Evolutionary conservation across 2,113 vertebrate genomes (phyloP).

Genomic region (Delphinapterus leucas): DNA sequence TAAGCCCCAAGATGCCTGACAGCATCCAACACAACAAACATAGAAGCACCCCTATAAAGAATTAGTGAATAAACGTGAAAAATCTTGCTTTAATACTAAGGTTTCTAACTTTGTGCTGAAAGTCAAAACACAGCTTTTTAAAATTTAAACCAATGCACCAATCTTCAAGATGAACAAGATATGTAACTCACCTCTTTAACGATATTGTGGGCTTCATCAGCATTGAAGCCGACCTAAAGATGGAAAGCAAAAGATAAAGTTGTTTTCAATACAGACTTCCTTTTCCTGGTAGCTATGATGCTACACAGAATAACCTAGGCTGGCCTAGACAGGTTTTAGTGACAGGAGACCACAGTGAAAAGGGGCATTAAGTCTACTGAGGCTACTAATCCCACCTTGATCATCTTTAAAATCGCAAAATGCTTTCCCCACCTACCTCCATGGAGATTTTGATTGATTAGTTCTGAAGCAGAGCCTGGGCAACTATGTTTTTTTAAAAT

Average conservation of each 20-base stretch:
- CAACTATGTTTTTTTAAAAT: not conserved
- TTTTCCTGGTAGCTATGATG: not conserved
- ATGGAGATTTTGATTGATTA: not conserved
- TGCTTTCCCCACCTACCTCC: not conserved
- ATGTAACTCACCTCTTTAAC: constrained; percentile 83
- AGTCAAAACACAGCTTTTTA: not conserved
- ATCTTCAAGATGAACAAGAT: not conserved
- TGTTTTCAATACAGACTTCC: constrained; percentile 3
- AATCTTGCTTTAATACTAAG: constrained; percentile 22
- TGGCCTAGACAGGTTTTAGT: not conserved
- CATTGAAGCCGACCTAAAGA: constrained; percentile 83
- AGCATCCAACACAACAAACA: not conserved
- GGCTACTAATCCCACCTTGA: not conserved
- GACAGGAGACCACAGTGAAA: not conserved
- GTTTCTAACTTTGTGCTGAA: constrained; percentile 23
- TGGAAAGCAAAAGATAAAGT: constrained; percentile 38
- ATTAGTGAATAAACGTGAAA: not conserved
- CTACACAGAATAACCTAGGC: not conserved
- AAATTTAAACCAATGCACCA: not conserved
- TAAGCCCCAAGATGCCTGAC: not conserved
- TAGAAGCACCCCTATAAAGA: not conserved
- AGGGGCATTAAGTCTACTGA: not conserved
- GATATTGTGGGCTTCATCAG: constrained; percentile 84
- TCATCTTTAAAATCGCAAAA: not conserved
- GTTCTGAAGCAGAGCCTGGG: not conserved